Conservation (phyloP, 2,797 vertebrate genomes). For the Lophura swinhoii region DNA sequence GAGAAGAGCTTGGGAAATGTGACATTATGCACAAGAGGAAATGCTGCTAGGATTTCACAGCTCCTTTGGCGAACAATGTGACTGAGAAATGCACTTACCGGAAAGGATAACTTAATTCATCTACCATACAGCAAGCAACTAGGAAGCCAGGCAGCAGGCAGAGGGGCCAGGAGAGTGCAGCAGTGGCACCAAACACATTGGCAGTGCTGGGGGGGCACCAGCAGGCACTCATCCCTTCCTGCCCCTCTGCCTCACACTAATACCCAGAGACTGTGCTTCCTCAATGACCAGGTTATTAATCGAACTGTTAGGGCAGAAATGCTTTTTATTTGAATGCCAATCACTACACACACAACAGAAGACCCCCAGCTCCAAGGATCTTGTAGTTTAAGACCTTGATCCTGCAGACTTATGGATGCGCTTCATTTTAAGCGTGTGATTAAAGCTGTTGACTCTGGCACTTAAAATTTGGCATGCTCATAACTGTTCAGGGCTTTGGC, state of each 20-base stretch:
- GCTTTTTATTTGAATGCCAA: background rate
- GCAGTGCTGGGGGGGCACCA: background rate
- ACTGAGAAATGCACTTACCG: slow-evolving; percentile 68
- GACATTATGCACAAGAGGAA: slow-evolving; percentile 65
- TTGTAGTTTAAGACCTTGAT: slow-evolving; percentile 46
- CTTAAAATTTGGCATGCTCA: slow-evolving; percentile 60
- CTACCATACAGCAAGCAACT: background rate
- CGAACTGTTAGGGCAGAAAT: background rate
- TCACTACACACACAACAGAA: background rate
- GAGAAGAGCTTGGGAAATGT: slow-evolving; percentile 51
- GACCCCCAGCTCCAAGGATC: slow-evolving; percentile 29
- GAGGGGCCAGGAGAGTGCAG: background rate
- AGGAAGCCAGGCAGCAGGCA: fast-evolving
- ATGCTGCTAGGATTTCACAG: slow-evolving; percentile 62
- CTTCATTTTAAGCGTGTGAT: background rate
- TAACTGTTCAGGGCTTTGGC: slow-evolving; percentile 47
- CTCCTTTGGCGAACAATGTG: slow-evolving; percentile 55
- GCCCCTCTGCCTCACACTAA: background rate
- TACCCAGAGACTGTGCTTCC: background rate
- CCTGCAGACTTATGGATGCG: slow-evolving; percentile 11
- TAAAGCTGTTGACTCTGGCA: slow-evolving; percentile 53
- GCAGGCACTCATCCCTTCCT: background rate
- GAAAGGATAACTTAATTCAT: slow-evolving; percentile 69
- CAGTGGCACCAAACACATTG: background rate
- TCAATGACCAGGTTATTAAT: background rate